A percentile compares a stretch with the other conserved stretches of the same genome.
phyloP scores from a whole-genome alignment of 2,113 vertebrate species.

The human (Homo sapiens) region GRCh38 chr5:66648501-66649000 shows the following conservation, averaged over 20 bases:
- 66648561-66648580: slow-evolving; percentile 27
- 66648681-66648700: slow-evolving; percentile 72
- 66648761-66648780: slow-evolving; percentile 56
- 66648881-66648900: neutral
- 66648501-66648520: slow-evolving; percentile 29
- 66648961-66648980: neutral
- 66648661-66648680: slow-evolving; percentile 57
- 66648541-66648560: slow-evolving; percentile 42
- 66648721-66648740: slow-evolving; percentile 56
- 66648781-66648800: slow-evolving; percentile 52
- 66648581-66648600: slow-evolving; percentile 63
- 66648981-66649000: neutral
- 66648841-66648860: slow-evolving; percentile 26
- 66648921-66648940: neutral
- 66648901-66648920: neutral
- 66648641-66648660: slow-evolving; percentile 60
- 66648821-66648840: slow-evolving; percentile 26
- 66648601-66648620: slow-evolving; percentile 69
- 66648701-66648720: slow-evolving; percentile 61
- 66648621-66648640: slow-evolving; percentile 70
- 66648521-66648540: slow-evolving; percentile 51
- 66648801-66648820: slow-evolving; percentile 19
- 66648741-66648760: slow-evolving; percentile 48
- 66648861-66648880: neutral
- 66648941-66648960: slow-evolving; percentile 12